These are phyloP conservation scores for Linepithema humile DNA, from an alignment of 1,140 invertebrate genomes.

Conservation along the genomic window DNA sequence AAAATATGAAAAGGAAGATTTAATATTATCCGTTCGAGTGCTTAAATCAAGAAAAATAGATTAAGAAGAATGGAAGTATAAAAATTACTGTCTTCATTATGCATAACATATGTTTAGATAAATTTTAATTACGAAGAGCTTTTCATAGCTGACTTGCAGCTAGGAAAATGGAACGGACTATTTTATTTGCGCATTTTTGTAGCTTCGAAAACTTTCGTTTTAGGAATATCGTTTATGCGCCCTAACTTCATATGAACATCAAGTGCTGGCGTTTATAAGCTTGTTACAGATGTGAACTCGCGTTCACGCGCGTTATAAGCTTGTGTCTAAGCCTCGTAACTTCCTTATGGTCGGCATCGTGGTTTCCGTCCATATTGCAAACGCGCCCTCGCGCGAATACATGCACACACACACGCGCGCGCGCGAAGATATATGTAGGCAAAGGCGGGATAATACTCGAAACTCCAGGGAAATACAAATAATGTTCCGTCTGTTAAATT, in stretches of 20 bases:
- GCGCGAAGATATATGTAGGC: neutral
- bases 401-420: neutral
- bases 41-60: no score
- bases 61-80: no score
- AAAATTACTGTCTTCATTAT: no score
- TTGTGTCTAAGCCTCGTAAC: constrained; percentile 44
- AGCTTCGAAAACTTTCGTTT: constrained; percentile 12
- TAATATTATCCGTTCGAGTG: no score
- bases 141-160: no score
- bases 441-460: constrained; percentile 14
- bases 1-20: no score
- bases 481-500: constrained; percentile 44
- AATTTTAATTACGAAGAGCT: no score
- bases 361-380: neutral
- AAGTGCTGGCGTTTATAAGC: constrained; percentile 22
- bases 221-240: constrained; percentile 29
- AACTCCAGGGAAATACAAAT: constrained; percentile 41
- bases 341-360: constrained; percentile 9
- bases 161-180: no score
- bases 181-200: neutral
- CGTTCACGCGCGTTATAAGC: constrained; percentile 15
- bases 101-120: no score
- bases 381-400: no score
- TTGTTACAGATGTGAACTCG: constrained; percentile 22
- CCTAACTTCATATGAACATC: neutral